These are phyloP conservation scores for Amblyraja radiata DNA, from an alignment of 2,797 vertebrate species.

Conservation along the genomic window DNA sequence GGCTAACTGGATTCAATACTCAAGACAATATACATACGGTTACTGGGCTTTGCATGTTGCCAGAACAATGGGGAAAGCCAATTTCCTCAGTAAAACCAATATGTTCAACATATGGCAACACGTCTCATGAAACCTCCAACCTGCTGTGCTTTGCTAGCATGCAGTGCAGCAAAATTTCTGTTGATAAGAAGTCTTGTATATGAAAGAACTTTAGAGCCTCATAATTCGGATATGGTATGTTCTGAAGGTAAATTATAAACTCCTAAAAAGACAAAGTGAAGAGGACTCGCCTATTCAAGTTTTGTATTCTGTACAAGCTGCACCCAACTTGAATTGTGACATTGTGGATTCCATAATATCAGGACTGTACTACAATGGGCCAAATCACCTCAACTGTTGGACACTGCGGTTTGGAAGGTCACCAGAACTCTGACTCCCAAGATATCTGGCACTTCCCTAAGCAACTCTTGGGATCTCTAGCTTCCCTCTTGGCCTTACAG, in stretches of 20 bases:
- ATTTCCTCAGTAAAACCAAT: conserved; percentile 24
- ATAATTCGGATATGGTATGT: background rate
- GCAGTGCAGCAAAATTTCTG: background rate
- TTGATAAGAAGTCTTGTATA: background rate
- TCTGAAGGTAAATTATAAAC: background rate
- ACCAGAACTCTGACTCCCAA: no score
- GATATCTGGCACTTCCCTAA: no score
- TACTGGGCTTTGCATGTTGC: background rate
- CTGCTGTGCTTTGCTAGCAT: background rate
- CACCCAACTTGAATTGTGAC: no score
- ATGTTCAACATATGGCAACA: conserved; percentile 25
- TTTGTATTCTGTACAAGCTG: background rate
- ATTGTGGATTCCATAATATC: no score
- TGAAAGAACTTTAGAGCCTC: no score
- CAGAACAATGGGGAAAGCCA: conserved; percentile 1
- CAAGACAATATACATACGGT: background rate
- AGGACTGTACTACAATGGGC: no score
- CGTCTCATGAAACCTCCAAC: conserved; percentile 11
- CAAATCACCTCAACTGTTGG: no score
- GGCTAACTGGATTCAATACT: background rate
- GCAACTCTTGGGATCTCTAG: no score
- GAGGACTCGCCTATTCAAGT: background rate
- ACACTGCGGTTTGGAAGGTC: no score
- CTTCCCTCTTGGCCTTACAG: no score
- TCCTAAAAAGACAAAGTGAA: background rate